Percentiles rank a stretch among this genome's conserved stretches.
Conservation (phyloP, 2,888 invertebrate genomes). For the Hemaris fuciformis region DNA sequence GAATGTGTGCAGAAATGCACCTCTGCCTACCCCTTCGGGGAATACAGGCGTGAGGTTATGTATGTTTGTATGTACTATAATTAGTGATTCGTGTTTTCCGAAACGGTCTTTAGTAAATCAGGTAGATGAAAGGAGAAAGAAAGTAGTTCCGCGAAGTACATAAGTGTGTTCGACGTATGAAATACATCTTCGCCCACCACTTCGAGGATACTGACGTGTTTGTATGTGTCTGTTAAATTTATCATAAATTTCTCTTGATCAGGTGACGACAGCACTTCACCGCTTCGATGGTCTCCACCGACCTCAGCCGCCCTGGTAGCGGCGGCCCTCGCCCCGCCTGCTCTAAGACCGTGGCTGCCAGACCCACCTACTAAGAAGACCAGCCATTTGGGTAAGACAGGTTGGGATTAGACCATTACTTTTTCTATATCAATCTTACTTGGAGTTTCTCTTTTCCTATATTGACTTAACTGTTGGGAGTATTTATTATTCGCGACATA, state of each 20-base stretch:
- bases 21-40: too few relatives aligned
- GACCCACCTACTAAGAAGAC: slow-evolving; percentile 74
- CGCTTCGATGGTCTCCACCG: slow-evolving; percentile 82
- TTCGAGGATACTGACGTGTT: background rate
- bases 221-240: background rate
- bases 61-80: too few relatives aligned
- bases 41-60: too few relatives aligned
- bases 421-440: background rate
- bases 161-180: too few relatives aligned
- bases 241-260: slow-evolving; percentile 11
- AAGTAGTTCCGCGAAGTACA: too few relatives aligned
- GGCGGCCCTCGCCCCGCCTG: slow-evolving; percentile 83
- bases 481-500: too few relatives aligned
- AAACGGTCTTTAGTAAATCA: too few relatives aligned
- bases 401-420: slow-evolving; percentile 39
- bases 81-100: too few relatives aligned
- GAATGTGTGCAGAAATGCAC: too few relatives aligned
- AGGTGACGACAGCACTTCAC: slow-evolving; percentile 76
- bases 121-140: too few relatives aligned
- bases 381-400: slow-evolving; percentile 74
- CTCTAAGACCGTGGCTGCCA: slow-evolving; percentile 73
- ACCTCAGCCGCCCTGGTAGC: slow-evolving; percentile 83
- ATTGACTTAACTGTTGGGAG: too few relatives aligned
- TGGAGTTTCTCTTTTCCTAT: background rate
- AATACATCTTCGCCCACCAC: too few relatives aligned